phyloP scores from a whole-genome alignment of 2,888 invertebrate species.

The Chrysotoxum bicinctum region DNA sequence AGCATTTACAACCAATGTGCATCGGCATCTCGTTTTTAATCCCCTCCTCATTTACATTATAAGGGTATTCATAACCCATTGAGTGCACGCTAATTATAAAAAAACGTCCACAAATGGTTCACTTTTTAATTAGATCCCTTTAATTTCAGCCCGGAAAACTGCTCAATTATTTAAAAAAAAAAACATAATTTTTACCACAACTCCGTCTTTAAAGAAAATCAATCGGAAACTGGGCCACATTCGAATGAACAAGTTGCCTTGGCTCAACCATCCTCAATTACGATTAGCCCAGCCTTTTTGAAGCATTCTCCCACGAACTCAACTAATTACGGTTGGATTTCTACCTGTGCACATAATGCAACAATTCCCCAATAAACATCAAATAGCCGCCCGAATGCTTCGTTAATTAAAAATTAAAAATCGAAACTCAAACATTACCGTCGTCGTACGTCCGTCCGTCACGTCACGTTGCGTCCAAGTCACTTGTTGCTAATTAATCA shows the following conservation, averaged over 20 bases:
- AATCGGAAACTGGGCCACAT: neutral
- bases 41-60: too few relatives aligned
- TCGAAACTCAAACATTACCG: slow-evolving; percentile 12
- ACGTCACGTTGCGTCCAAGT: neutral
- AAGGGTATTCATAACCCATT: too few relatives aligned
- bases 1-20: too few relatives aligned
- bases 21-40: too few relatives aligned
- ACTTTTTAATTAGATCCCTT: too few relatives aligned
- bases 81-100: too few relatives aligned
- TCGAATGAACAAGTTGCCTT: neutral
- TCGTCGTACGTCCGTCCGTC: too few relatives aligned
- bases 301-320: slow-evolving; percentile 22
- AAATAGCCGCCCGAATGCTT: slow-evolving; percentile 23
- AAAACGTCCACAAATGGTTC: too few relatives aligned
- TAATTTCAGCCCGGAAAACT: too few relatives aligned
- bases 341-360: neutral
- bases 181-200: too few relatives aligned
- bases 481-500: slow-evolving; percentile 60
- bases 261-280: neutral
- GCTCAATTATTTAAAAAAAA: too few relatives aligned
- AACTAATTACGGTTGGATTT: slow-evolving; percentile 18
- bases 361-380: slow-evolving; percentile 14
- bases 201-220: neutral
- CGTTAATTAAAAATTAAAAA: slow-evolving; percentile 50
- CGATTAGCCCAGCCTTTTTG: neutral